These are phyloP conservation scores for Stratiomys singularior DNA, from an alignment of 2,888 invertebrate genomes.

Conservation along the genomic window DNA sequence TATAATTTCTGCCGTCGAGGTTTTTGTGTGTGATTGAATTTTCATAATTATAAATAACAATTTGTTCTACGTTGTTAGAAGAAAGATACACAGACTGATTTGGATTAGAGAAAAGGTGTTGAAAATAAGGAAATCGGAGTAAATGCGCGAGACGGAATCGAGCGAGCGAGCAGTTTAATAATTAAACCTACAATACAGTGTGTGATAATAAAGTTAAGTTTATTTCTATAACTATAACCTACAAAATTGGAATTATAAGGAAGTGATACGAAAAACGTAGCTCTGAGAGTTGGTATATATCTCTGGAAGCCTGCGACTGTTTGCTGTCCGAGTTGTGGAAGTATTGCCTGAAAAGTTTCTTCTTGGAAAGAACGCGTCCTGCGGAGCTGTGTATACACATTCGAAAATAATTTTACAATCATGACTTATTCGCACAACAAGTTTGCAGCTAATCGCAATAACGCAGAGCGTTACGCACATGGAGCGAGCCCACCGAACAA, in stretches of 20 bases:
- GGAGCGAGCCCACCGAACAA: slow-evolving; percentile 49
- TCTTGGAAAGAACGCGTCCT: neutral
- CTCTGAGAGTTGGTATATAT: too few species aligned
- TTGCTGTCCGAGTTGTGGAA: neutral
- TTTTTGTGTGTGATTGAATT: slow-evolving; percentile 26
- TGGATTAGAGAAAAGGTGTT: neutral
- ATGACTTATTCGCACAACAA: slow-evolving; percentile 52
- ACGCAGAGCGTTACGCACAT: slow-evolving; percentile 52
- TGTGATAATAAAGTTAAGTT: slow-evolving; percentile 49
- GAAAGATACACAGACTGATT: slow-evolving; percentile 28
- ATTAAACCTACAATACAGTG: slow-evolving; percentile 42
- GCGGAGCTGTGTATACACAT: neutral
- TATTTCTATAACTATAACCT: slow-evolving; percentile 10
- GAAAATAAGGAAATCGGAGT: neutral
- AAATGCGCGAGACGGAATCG: neutral
- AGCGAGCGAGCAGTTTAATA: neutral
- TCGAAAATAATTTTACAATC: too few species aligned
- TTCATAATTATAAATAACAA: neutral
- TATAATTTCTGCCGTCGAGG: slow-evolving; percentile 13
- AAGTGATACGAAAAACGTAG: neutral
- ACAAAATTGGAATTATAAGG: neutral
- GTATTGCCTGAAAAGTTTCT: neutral
- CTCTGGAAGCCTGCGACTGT: neutral
- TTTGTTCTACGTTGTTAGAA: slow-evolving; percentile 12
- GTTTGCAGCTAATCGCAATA: slow-evolving; percentile 48